Evolutionary conservation across 1,140 invertebrate species (phyloP).

Genomic region (Drosophila prosaltans): DNA sequence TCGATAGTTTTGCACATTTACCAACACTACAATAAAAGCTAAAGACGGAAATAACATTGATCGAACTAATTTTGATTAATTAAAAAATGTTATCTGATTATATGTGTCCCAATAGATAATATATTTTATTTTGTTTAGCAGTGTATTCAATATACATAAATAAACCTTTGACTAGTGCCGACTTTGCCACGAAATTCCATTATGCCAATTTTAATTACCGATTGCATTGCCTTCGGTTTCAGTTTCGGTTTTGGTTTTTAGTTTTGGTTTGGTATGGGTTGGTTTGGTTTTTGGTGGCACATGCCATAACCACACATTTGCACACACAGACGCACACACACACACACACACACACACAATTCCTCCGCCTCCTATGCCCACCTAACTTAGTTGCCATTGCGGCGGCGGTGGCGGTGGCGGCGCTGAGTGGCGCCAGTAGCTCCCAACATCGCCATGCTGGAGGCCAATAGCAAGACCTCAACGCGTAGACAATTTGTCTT

Average conservation of each 20-base stretch:
- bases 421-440: conserved; percentile 70
- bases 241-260: conserved; percentile 60
- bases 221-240: conserved; percentile 48
- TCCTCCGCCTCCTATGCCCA: conserved; percentile 9
- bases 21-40: too few relatives aligned
- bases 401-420: conserved; percentile 46
- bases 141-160: conserved; percentile 1
- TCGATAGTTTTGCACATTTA: too few relatives aligned
- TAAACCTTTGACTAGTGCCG: conserved; percentile 9
- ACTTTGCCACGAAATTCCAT: conserved; percentile 42
- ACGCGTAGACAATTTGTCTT: conserved; percentile 80
- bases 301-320: conserved; percentile 61
- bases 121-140: neutral
- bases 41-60: too few relatives aligned
- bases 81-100: too few relatives aligned
- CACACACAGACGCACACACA: neutral
- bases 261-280: conserved; percentile 58
- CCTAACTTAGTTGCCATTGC: conserved; percentile 53
- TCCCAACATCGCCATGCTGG: conserved; percentile 70
- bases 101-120: too few relatives aligned
- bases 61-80: too few relatives aligned
- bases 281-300: conserved; percentile 53
- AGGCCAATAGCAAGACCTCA: conserved; percentile 80
- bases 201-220: conserved; percentile 63
- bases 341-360: neutral